Conservation (phyloP, 2,113 vertebrate genomes). For the Noctilio leporinus region DNA sequence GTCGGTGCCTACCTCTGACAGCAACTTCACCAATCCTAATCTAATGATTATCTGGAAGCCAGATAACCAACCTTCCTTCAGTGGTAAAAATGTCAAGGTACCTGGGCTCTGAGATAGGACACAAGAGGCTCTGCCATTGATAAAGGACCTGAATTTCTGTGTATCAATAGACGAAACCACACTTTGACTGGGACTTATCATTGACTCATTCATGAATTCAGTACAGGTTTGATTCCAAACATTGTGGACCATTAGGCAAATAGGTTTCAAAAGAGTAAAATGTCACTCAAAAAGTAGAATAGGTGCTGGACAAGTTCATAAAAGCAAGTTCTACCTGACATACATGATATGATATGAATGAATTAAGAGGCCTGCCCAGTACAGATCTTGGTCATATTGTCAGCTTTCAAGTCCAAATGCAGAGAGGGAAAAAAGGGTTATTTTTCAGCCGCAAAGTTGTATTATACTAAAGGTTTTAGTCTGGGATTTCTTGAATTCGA, state of each 20-base stretch:
- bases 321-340: background rate
- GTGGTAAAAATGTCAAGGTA: background rate
- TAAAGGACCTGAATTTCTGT: background rate
- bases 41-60: background rate
- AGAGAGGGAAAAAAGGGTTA: background rate
- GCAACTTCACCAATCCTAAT: background rate
- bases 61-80: background rate
- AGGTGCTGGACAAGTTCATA: background rate
- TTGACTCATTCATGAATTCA: background rate
- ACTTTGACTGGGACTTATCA: background rate
- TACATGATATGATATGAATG: background rate
- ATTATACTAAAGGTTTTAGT: background rate
- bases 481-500: background rate
- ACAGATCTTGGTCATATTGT: background rate
- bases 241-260: background rate
- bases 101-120: background rate
- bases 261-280: background rate
- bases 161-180: background rate
- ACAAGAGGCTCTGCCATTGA: background rate
- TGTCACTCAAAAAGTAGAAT: background rate
- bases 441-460: background rate
- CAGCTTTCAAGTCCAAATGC: background rate
- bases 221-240: background rate
- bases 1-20: background rate
- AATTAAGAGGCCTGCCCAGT: background rate